phyloP scores from a whole-genome alignment of 2,888 invertebrate genomes.

The Uropetala carovei region DNA sequence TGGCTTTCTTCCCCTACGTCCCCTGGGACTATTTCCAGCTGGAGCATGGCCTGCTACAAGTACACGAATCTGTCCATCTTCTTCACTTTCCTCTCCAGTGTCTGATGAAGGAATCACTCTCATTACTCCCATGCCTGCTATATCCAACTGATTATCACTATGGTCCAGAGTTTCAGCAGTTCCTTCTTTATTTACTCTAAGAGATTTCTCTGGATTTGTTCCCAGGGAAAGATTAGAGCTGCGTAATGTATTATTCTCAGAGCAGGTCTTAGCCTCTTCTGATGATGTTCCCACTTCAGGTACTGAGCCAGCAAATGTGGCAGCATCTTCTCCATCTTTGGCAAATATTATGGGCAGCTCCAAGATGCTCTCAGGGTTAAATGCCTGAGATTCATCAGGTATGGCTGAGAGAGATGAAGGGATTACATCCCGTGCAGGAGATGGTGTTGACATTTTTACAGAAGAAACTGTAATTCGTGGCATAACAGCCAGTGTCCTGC shows the following conservation, averaged over 20 bases:
- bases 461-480: constrained; percentile 69
- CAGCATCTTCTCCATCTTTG: constrained; percentile 65
- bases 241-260: neutral
- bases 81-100: constrained; percentile 51
- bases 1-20: neutral
- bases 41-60: constrained; percentile 11
- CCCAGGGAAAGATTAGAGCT: neutral
- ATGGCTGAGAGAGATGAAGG: constrained; percentile 70
- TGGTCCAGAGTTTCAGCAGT: neutral
- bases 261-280: neutral
- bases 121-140: constrained; percentile 36
- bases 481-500: constrained; percentile 14
- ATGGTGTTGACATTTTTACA: constrained; percentile 70
- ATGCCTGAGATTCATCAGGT: constrained; percentile 70
- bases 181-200: neutral
- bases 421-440: constrained; percentile 70
- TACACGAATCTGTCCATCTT: constrained; percentile 36
- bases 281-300: neutral
- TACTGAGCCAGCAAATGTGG: constrained; percentile 15
- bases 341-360: constrained; percentile 65
- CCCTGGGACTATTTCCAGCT: neutral
- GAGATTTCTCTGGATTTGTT: neutral
- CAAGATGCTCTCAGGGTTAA: constrained; percentile 71
- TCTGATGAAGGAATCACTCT: constrained; percentile 44
- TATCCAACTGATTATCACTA: neutral